Conservation (phyloP, 2,113 vertebrate species). For the Brachypteracias leptosomus region DNA sequence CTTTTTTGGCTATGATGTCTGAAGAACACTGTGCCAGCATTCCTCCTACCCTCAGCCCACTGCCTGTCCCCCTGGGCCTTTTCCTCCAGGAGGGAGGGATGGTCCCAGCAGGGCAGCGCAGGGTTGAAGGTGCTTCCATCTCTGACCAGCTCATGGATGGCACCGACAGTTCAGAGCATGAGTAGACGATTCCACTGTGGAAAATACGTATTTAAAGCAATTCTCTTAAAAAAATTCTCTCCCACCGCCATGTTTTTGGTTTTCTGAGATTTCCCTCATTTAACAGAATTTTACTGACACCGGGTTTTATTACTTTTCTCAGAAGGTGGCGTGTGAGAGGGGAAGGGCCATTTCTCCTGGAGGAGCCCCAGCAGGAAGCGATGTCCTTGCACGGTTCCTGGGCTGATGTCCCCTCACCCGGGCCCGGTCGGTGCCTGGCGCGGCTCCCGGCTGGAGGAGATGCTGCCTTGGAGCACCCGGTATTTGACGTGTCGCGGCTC, state of each 20-base stretch:
- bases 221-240: not conserved
- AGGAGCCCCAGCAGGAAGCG: not conserved
- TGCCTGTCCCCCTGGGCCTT: not conserved
- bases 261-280: not conserved
- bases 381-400: fast-evolving
- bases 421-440: fast-evolving
- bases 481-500: no score
- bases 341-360: not conserved
- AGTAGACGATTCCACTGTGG: not conserved
- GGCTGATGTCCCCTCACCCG: fast-evolving
- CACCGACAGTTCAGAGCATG: not conserved
- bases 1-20: fast-evolving
- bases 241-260: not conserved
- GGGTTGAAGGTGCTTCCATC: not conserved
- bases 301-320: not conserved
- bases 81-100: not conserved
- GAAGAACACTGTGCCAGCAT: not conserved
- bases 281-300: not conserved
- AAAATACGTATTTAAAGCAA: not conserved
- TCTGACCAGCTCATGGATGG: not conserved
- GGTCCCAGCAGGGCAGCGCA: fast-evolving
- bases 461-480: fast-evolving
- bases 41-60: not conserved
- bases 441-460: fast-evolving
- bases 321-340: not conserved